A percentile compares a stretch with the other conserved stretches of the same genome.
Conservation (phyloP, 2,888 invertebrate genomes). For the Parnassius smintheus region DNA sequence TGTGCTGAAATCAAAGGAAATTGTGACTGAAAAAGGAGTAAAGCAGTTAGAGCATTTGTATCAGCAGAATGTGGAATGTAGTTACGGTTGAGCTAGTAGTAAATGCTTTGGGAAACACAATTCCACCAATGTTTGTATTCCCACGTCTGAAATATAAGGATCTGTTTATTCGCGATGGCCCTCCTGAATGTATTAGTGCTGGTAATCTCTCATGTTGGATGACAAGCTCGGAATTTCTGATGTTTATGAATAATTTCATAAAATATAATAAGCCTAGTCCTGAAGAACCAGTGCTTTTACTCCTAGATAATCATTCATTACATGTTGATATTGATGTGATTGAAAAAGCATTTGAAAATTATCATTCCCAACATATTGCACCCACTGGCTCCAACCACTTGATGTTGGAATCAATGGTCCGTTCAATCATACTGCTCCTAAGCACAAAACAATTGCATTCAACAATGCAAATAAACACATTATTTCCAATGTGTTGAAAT, state of each 20-base stretch:
- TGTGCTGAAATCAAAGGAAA: no score
- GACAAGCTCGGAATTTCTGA: constrained; percentile 16
- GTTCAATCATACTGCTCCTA: no score
- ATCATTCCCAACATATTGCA: no score
- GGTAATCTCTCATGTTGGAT: constrained; percentile 43
- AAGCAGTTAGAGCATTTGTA: no score
- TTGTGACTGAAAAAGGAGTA: no score
- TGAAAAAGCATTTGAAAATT: background rate
- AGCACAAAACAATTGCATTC: constrained; percentile 6
- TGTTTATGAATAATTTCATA: background rate
- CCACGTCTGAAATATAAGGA: no score
- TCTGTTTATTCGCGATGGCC: constrained; percentile 30
- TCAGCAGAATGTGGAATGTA: no score
- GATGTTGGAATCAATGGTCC: constrained; percentile 34
- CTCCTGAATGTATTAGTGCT: constrained; percentile 37
- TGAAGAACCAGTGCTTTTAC: constrained; percentile 1
- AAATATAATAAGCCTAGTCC: constrained; percentile 1
- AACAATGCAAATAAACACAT: no score
- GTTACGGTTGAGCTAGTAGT: no score
- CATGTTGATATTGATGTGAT: constrained; percentile 2
- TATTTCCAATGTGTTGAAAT: constrained; percentile 31
- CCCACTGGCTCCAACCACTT: constrained; percentile 29
- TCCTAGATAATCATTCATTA: background rate
- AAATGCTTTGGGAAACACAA: no score
- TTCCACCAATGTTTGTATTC: no score